Conservation (phyloP, 2,797 vertebrate species). For the Amblyraja radiata region DNA sequence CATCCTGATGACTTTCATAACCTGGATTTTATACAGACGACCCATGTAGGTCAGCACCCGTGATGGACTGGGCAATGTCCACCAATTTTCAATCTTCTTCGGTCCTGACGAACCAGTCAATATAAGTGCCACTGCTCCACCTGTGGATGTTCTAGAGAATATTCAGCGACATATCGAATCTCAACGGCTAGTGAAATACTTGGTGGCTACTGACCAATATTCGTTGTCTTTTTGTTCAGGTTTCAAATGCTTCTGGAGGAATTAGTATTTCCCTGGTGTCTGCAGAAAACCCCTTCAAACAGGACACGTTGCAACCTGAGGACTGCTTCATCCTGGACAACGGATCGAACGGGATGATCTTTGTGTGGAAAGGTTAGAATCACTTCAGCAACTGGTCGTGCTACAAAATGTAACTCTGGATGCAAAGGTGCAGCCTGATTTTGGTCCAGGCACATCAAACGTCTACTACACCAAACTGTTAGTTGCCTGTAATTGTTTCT, state of each 20-base stretch:
- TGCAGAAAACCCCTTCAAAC: slow-evolving; percentile 88
- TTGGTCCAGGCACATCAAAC: too few relatives aligned
- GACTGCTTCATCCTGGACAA: slow-evolving; percentile 98
- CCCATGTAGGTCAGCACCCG: too few relatives aligned
- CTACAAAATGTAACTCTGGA: not conserved
- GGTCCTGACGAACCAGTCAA: too few relatives aligned
- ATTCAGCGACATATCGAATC: too few relatives aligned
- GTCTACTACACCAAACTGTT: not conserved
- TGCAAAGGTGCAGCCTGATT: not conserved
- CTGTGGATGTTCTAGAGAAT: too few relatives aligned
- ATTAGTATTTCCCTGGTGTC: slow-evolving; percentile 84
- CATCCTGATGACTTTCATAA: too few relatives aligned
- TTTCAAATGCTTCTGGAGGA: slow-evolving; percentile 75
- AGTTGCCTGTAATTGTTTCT: too few relatives aligned
- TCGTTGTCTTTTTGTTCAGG: slow-evolving; percentile 53
- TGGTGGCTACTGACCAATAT: not conserved
- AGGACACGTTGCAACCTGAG: slow-evolving; percentile 74
- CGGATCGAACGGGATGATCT: slow-evolving; percentile 84
- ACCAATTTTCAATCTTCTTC: too few relatives aligned
- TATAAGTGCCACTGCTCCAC: too few relatives aligned
- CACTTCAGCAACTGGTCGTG: not conserved
- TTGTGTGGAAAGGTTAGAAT: slow-evolving; percentile 90
- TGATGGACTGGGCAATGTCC: too few relatives aligned
- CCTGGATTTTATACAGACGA: too few relatives aligned
- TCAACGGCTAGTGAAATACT: too few relatives aligned